A percentile compares a stretch with the other conserved stretches of the same genome.
Evolutionary conservation across 1,140 invertebrate species (phyloP).

Genomic region (Bicyclus anynana): DNA sequence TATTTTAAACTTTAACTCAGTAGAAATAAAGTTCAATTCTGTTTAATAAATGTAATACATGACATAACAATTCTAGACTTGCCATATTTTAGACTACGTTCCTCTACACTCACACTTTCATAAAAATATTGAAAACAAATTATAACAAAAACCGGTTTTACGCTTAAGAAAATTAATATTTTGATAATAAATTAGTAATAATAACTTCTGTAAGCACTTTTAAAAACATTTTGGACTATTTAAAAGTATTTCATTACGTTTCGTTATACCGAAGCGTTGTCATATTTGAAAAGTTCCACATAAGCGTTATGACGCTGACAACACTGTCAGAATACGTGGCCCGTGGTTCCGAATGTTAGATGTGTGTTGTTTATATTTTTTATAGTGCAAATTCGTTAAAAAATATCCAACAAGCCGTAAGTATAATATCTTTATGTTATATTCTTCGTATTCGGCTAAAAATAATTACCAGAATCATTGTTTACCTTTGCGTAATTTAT

Average conservation of each 20-base stretch:
- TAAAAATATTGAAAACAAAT: neutral
- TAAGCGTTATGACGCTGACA: conserved; percentile 59
- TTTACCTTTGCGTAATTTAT: conserved; percentile 11
- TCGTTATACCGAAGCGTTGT: conserved; percentile 28
- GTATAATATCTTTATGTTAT: conserved; percentile 31
- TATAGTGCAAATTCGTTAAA: conserved; percentile 55
- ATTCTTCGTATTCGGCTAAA: neutral
- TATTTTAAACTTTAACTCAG: too few species aligned
- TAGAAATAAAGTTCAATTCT: neutral
- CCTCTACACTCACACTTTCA: neutral
- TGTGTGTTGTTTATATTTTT: conserved; percentile 72
- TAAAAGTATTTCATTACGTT: conserved; percentile 28
- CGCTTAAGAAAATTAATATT: conserved; percentile 26
- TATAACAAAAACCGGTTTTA: neutral
- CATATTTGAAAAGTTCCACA: conserved; percentile 70
- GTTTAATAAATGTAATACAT: neutral
- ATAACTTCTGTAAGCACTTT: too few species aligned
- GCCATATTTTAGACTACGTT: neutral
- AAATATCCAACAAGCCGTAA: conserved; percentile 51
- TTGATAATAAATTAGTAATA: too few species aligned
- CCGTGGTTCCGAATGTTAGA: conserved; percentile 46
- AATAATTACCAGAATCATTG: conserved; percentile 10
- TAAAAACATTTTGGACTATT: too few species aligned
- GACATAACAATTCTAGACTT: neutral
- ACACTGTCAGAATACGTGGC: conserved; percentile 72